Percentiles rank a stretch among this genome's conserved stretches.
Evolutionary conservation across 1,140 invertebrate genomes (phyloP).

Genomic region (Cephus cinctus): DNA sequence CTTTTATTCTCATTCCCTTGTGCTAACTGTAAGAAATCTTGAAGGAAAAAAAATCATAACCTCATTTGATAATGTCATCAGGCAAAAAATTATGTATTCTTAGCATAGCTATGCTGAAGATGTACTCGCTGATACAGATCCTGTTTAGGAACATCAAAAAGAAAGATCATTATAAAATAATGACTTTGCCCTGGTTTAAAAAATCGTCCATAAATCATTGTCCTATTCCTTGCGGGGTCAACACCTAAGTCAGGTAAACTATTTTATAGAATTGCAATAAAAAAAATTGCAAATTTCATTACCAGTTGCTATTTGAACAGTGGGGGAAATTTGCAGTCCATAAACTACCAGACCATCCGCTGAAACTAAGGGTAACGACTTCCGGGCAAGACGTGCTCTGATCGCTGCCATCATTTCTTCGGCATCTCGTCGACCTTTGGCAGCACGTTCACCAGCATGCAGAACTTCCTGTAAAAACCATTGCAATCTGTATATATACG

Average conservation of each 20-base stretch:
- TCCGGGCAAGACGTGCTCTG: constrained; percentile 60
- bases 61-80: too few species aligned
- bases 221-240: neutral
- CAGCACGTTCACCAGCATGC: constrained; percentile 51
- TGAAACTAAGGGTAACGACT: constrained; percentile 65
- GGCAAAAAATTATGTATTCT: too few species aligned
- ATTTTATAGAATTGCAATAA: neutral
- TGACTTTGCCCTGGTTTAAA: too few species aligned
- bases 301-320: constrained; percentile 39
- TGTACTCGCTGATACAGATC: too few species aligned
- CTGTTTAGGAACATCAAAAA: too few species aligned
- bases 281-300: constrained; percentile 5
- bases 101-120: too few species aligned
- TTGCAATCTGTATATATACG: too few species aligned
- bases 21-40: too few species aligned
- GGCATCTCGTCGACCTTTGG: constrained; percentile 47
- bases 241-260: neutral
- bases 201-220: neutral
- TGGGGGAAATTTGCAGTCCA: constrained; percentile 56
- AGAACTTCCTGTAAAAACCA: constrained; percentile 50
- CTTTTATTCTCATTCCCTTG: too few species aligned
- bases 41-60: too few species aligned
- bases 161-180: too few species aligned
- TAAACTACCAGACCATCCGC: constrained; percentile 71
- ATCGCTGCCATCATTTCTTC: constrained; percentile 56